Percentiles rank a stretch among this genome's conserved stretches.
Evolutionary conservation across 2,797 vertebrate species (phyloP).

Genomic region (Bradypus variegatus): DNA sequence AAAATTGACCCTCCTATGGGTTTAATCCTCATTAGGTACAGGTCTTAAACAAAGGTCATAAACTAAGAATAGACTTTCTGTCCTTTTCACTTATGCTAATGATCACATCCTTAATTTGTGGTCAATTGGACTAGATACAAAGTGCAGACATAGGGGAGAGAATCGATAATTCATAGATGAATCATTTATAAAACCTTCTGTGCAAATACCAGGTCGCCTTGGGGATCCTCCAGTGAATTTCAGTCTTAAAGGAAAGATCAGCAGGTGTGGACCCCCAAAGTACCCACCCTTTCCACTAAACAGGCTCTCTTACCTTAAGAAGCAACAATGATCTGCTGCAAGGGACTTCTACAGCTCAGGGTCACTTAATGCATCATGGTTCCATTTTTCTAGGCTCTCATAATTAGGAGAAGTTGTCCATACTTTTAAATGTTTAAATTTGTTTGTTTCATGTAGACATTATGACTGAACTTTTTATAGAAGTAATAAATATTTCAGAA

Average conservation of each 20-base stretch:
- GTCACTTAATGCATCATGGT: neutral
- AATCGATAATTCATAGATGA: neutral
- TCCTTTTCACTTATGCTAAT: neutral
- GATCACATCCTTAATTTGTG: neutral
- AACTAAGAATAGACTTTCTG: neutral
- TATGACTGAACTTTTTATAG: neutral
- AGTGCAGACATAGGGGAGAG: neutral
- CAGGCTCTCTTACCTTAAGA: no score
- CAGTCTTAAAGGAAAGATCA: neutral
- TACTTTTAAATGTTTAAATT: neutral
- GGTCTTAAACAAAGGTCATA: neutral
- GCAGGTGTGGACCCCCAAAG: neutral
- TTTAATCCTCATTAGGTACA: neutral
- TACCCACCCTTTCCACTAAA: neutral
- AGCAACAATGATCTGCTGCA: neutral
- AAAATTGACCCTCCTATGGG: neutral
- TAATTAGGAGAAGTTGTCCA: neutral
- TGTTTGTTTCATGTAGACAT: neutral
- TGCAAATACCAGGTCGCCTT: neutral
- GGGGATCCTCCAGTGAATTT: neutral
- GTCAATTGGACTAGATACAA: neutral
- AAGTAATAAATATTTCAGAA: neutral
- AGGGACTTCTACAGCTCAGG: neutral
- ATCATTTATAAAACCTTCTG: neutral
- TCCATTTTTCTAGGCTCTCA: neutral